Conservation (phyloP, 1,140 invertebrate species). For the Cotesia chilonis region DNA sequence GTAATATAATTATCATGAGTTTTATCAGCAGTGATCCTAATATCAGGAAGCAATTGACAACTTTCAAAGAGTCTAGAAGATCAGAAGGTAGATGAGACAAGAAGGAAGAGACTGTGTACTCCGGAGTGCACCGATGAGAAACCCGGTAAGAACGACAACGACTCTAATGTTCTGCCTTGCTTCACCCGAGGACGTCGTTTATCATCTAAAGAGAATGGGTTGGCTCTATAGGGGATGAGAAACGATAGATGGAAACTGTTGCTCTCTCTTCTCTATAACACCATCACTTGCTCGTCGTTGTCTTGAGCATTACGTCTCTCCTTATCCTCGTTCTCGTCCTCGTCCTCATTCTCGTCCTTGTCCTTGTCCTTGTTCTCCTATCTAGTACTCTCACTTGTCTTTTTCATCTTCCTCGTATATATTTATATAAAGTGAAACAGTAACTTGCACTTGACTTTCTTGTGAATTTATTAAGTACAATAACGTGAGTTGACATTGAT, state of each 20-base stretch:
- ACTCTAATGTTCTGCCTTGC: slow-evolving; percentile 49
- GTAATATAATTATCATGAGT: slow-evolving; percentile 4
- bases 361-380: no score
- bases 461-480: slow-evolving; percentile 18
- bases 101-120: background rate
- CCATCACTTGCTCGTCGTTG: no score
- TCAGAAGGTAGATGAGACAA: background rate
- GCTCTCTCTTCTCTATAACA: slow-evolving; percentile 35
- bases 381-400: no score
- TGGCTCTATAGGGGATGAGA: slow-evolving; percentile 42
- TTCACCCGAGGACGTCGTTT: slow-evolving; percentile 50
- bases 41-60: background rate
- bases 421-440: slow-evolving; percentile 2
- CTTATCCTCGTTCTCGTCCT: no score
- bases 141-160: slow-evolving; percentile 42
- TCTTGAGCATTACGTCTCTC: no score
- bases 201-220: slow-evolving; percentile 50
- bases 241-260: slow-evolving; percentile 54
- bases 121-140: slow-evolving; percentile 19
- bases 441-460: slow-evolving; percentile 21
- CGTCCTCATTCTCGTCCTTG: no score
- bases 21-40: slow-evolving; percentile 14
- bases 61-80: background rate
- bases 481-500: slow-evolving; percentile 38
- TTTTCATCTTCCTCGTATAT: background rate